These are phyloP conservation scores for Orthosia gothica DNA, from an alignment of 2,888 invertebrate species.

Conservation along the genomic window DNA sequence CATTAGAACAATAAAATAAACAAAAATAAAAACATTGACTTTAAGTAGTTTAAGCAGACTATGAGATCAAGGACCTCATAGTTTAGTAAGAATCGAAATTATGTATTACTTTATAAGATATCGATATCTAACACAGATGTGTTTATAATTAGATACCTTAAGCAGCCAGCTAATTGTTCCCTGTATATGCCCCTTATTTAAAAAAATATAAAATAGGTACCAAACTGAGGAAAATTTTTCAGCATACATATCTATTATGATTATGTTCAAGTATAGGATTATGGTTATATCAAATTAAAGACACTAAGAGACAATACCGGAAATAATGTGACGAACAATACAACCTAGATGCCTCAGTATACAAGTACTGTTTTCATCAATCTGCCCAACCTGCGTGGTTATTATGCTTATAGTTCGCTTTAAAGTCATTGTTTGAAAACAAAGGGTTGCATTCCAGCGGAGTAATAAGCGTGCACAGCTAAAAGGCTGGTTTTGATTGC, in stretches of 20 bases:
- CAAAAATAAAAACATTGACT: too few relatives aligned
- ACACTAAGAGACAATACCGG: neutral
- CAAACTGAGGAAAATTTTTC: neutral
- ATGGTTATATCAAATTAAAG: neutral
- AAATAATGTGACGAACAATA: constrained; percentile 21
- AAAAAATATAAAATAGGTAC: too few relatives aligned
- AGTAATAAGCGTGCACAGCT: constrained; percentile 18
- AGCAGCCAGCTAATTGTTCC: too few relatives aligned
- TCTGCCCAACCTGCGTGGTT: constrained; percentile 10
- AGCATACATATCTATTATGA: neutral
- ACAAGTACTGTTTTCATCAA: constrained; percentile 41
- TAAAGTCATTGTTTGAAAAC: constrained; percentile 56
- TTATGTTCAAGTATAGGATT: neutral
- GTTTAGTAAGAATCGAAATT: too few relatives aligned
- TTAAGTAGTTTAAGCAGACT: too few relatives aligned
- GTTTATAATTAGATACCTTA: too few relatives aligned
- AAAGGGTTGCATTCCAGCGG: constrained; percentile 26
- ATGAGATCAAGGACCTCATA: too few relatives aligned
- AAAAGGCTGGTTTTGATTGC: constrained; percentile 51
- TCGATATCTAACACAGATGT: too few relatives aligned
- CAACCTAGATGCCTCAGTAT: neutral
- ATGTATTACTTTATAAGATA: too few relatives aligned
- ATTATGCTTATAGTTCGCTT: constrained; percentile 32
- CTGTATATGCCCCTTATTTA: too few relatives aligned
- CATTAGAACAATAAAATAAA: too few relatives aligned